phyloP scores from a whole-genome alignment of 2,888 invertebrate genomes.

The Lampropteryx suffumata region DNA sequence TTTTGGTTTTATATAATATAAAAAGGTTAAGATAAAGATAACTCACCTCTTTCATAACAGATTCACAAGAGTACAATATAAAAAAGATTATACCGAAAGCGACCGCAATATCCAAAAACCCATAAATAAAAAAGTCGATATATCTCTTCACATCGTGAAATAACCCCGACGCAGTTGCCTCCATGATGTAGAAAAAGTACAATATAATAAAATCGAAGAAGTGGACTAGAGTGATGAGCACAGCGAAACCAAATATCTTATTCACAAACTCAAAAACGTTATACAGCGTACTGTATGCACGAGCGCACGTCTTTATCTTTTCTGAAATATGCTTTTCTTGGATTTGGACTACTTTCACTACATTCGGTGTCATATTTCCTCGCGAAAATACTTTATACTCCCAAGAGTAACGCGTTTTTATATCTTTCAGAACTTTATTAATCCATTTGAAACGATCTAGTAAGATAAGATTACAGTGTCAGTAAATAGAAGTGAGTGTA shows the following conservation, averaged over 20 bases:
- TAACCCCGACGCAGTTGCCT: slow-evolving; percentile 62
- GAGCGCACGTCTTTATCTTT: slow-evolving; percentile 56
- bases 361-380: slow-evolving; percentile 35
- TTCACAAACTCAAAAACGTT: slow-evolving; percentile 42
- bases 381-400: slow-evolving; percentile 48
- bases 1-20: too few relatives aligned
- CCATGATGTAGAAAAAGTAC: slow-evolving; percentile 68
- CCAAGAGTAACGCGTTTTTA: slow-evolving; percentile 45
- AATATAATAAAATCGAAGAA: slow-evolving; percentile 49
- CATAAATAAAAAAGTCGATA: slow-evolving; percentile 52
- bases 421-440: slow-evolving; percentile 50
- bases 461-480: slow-evolving; percentile 45
- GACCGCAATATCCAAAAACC: slow-evolving; percentile 57
- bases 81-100: slow-evolving; percentile 45
- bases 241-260: slow-evolving; percentile 48
- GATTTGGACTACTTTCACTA: slow-evolving; percentile 39
- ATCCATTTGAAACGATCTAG: slow-evolving; percentile 50
- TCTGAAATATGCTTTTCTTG: slow-evolving; percentile 52
- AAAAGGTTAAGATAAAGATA: background rate
- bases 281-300: slow-evolving; percentile 53
- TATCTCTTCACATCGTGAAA: slow-evolving; percentile 55
- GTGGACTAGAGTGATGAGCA: slow-evolving; percentile 47
- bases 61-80: slow-evolving; percentile 51
- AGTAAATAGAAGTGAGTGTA: slow-evolving; percentile 48
- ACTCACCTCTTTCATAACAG: slow-evolving; percentile 40